Percentiles rank a stretch among this genome's conserved stretches.
Conservation (phyloP, 2,888 invertebrate species). For the Drosophila tripunctata region DNA sequence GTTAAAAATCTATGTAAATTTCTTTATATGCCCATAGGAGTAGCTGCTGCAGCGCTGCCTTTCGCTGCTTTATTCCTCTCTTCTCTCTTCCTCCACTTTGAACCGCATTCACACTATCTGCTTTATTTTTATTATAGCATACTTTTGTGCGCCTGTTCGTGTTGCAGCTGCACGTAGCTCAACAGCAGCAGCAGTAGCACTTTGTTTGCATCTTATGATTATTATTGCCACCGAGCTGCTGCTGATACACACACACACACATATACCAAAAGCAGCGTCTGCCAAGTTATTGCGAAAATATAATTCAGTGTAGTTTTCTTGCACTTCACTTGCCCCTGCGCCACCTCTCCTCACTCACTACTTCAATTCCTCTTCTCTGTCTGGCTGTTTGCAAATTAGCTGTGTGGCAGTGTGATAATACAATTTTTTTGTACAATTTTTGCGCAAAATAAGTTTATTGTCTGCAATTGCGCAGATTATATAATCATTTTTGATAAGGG, state of each 20-base stretch:
- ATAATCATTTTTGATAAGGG: conserved; percentile 51
- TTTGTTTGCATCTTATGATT: conserved; percentile 75
- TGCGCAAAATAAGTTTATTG: conserved; percentile 68
- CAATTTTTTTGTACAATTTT: conserved; percentile 53
- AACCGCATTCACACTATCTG: conserved; percentile 26
- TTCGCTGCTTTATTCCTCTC: background rate
- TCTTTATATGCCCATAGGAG: conserved; percentile 60
- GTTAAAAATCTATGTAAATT: conserved; percentile 74
- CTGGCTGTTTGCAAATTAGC: conserved; percentile 60
- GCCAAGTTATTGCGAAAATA: conserved; percentile 73
- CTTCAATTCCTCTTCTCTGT: conserved; percentile 1
- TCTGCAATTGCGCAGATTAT: conserved; percentile 73
- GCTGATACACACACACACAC: conserved; percentile 37
- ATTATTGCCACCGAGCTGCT: conserved; percentile 60
- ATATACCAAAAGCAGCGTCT: conserved; percentile 22
- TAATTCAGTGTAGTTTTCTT: conserved; percentile 65
- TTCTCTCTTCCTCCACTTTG: background rate
- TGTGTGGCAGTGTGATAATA: conserved; percentile 71
- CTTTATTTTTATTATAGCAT: conserved; percentile 31
- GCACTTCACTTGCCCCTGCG: conserved; percentile 17
- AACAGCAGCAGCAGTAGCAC: conserved; percentile 43
- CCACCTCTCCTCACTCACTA: background rate
- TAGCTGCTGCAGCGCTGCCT: background rate
- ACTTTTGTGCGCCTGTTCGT: conserved; percentile 44
- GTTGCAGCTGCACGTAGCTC: conserved; percentile 54